Conservation (phyloP, 2,797 vertebrate genomes). For the Alouatta caraya region DNA sequence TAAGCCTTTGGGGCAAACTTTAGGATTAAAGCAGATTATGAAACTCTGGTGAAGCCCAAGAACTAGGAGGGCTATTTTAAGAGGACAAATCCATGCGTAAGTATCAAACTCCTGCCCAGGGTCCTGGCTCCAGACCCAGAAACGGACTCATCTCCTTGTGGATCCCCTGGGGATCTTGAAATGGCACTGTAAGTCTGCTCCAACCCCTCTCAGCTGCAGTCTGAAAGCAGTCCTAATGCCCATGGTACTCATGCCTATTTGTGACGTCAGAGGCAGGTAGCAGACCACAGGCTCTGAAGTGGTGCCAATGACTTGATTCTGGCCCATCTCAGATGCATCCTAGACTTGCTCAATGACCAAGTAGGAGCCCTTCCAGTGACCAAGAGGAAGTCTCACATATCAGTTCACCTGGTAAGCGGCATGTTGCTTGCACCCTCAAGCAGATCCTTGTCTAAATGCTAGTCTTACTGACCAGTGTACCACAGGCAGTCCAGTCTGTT, state of each 20-base stretch:
- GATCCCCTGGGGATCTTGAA: background rate
- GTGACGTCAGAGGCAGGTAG: background rate
- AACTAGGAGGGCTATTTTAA: background rate
- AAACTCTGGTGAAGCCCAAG: background rate
- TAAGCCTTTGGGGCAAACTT: background rate
- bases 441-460: background rate
- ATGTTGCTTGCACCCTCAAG: background rate
- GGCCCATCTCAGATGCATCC: background rate
- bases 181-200: background rate
- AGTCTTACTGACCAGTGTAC: background rate
- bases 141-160: background rate
- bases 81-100: background rate
- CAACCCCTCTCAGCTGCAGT: background rate
- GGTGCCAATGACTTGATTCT: background rate
- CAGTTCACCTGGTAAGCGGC: background rate
- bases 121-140: background rate
- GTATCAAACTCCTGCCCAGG: background rate
- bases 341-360: background rate
- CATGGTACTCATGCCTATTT: background rate
- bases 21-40: background rate
- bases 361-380: background rate
- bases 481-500: background rate
- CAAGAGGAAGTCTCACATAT: background rate
- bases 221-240: too few species aligned
- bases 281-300: background rate